Conservation (phyloP, 2,797 vertebrate genomes). For the Semotilus atromaculatus region DNA sequence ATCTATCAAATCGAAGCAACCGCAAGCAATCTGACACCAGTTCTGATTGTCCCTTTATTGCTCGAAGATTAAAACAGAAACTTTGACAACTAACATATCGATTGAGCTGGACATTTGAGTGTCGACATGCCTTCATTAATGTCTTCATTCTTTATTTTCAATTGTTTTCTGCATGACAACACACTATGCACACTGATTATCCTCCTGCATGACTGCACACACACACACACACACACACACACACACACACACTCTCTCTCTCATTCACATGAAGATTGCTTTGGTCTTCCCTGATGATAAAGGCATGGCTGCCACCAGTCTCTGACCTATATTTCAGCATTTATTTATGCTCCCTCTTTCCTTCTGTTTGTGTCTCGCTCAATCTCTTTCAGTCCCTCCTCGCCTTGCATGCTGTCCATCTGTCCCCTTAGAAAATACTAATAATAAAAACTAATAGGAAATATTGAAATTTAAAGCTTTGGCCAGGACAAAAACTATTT, state of each 20-base stretch:
- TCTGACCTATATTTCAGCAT: slow-evolving; percentile 42
- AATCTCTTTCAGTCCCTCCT: slow-evolving; percentile 19
- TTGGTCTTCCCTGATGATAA: slow-evolving; percentile 45
- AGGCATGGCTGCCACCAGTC: slow-evolving; percentile 35
- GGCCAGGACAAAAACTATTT: background rate
- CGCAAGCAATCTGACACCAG: background rate
- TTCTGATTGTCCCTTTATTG: background rate
- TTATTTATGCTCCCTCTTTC: slow-evolving; percentile 42
- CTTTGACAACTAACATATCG: background rate
- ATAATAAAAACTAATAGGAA: slow-evolving; percentile 31
- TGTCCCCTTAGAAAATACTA: slow-evolving; percentile 28
- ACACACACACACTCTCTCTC: background rate
- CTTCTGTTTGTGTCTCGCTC: slow-evolving; percentile 10
- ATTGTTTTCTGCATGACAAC: slow-evolving; percentile 39
- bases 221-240: background rate
- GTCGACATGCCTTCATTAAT: slow-evolving; percentile 5
- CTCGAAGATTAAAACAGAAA: background rate
- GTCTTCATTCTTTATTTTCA: slow-evolving; percentile 19
- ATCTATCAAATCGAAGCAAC: background rate
- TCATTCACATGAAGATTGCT: no score
- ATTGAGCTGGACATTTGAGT: background rate
- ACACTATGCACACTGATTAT: slow-evolving; percentile 18
- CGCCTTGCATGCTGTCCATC: slow-evolving; percentile 21
- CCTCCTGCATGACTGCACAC: slow-evolving; percentile 18
- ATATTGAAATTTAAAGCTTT: slow-evolving; percentile 27